These are phyloP conservation scores for Hyla sarda DNA, from an alignment of 2,113 vertebrate genomes.

Conservation along the genomic window DNA sequence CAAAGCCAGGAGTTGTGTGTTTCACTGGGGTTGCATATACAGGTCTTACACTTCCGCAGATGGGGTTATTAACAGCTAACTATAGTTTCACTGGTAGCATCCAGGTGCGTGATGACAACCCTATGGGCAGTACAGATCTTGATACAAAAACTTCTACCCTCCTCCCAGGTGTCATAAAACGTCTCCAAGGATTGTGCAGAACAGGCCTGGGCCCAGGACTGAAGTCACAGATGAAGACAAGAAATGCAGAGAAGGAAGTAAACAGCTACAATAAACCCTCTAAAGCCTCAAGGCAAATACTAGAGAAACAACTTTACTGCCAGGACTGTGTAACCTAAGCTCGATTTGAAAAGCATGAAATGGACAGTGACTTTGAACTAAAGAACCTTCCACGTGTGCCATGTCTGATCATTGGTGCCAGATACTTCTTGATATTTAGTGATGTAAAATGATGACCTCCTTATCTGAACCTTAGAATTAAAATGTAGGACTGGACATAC, in stretches of 20 bases:
- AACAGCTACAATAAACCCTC: slow-evolving; percentile 69
- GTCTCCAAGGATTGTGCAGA: slow-evolving; percentile 65
- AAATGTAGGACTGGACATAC: no score
- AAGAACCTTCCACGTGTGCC: slow-evolving; percentile 35
- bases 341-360: slow-evolving; percentile 58
- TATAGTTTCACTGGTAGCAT: slow-evolving; percentile 47
- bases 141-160: slow-evolving; percentile 58
- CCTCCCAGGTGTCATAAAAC: slow-evolving; percentile 63
- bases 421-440: background rate
- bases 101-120: slow-evolving; percentile 9
- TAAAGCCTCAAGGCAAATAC: slow-evolving; percentile 63
- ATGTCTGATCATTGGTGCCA: slow-evolving; percentile 14
- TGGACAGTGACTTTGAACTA: slow-evolving; percentile 54
- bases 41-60: slow-evolving; percentile 27
- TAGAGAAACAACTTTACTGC: slow-evolving; percentile 66
- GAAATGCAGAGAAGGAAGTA: slow-evolving; percentile 63
- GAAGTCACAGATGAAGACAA: slow-evolving; percentile 65
- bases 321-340: slow-evolving; percentile 56
- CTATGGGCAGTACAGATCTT: slow-evolving; percentile 58
- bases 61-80: slow-evolving; percentile 33
- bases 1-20: slow-evolving; percentile 33
- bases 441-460: background rate
- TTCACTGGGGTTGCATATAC: background rate
- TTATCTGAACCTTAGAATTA: background rate
- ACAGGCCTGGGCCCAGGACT: slow-evolving; percentile 62